phyloP scores from a whole-genome alignment of 2,797 vertebrate genomes.

The Linurgus olivaceus region DNA sequence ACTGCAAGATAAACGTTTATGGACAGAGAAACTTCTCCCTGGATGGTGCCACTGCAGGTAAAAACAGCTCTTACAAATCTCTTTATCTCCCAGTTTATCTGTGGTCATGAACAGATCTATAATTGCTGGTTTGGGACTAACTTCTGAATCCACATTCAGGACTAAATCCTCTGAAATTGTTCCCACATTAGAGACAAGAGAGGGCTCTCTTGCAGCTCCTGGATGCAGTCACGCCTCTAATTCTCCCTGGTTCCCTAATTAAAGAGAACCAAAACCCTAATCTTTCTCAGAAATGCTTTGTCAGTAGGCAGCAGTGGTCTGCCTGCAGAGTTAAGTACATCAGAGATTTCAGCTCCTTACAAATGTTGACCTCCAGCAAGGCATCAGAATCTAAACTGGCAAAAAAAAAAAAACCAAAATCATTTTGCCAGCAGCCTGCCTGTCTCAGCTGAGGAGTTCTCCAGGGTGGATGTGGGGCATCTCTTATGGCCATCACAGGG shows the following conservation, averaged over 20 bases:
- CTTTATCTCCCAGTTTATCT: not conserved
- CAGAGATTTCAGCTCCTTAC: conserved; percentile 1
- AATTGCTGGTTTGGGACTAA: not conserved
- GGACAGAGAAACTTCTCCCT: not conserved
- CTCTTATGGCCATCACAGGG: not conserved
- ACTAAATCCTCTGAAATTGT: not conserved
- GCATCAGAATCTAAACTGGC: not conserved
- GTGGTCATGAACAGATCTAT: not conserved
- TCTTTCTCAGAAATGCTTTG: conserved; percentile 23
- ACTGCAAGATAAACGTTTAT: not conserved
- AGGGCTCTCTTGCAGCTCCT: not conserved
- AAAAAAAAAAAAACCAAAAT: not conserved
- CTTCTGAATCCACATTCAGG: not conserved
- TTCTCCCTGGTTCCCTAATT: conserved; percentile 38
- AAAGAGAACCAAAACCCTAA: conserved; percentile 5
- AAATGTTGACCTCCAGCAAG: not conserved
- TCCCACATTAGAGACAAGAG: not conserved
- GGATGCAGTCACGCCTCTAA: not conserved
- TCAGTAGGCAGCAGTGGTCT: not conserved
- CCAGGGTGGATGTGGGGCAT: not conserved
- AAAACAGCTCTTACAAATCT: not conserved
- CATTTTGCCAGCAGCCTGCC: not conserved
- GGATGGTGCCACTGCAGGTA: not conserved
- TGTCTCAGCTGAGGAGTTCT: not conserved
- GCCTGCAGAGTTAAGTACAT: conserved; percentile 24